Base-by-base conservation (phyloP, 2,888 invertebrate genomes). In the Drosophila phalerata region DNA sequence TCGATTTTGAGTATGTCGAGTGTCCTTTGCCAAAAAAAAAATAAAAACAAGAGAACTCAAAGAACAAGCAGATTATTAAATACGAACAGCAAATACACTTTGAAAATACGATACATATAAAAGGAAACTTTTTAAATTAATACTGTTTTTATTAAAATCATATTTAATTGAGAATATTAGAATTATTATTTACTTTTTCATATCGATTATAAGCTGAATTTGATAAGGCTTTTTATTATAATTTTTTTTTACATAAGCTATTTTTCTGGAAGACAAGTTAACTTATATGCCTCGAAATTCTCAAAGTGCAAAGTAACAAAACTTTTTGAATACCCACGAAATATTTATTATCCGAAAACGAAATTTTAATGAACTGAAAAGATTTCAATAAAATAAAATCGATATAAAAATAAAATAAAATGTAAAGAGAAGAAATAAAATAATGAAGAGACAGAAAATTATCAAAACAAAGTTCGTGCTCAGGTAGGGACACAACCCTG, bases 341-440 rank as follows among this genome's bases (percentile, higher is more conserved):
- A 89, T 91, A 91, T 91, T 91, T 91, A 91, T 91, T 90, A 89
- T 90, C 85, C 88, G 78, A 88, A 89, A 89, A 81, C 81, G 82
- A 90, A 90, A 91, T 91, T 91, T 91, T 91, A 91, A 91, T 91
- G 91, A 91, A 91, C 90, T 78, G 64, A 68, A 73, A 77, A 79
- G 70, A 69, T 73, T 77, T 56, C 72, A 78, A 83, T 72, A 69
- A 76, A 81, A 84, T 71, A 62, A 88, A 89, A 85, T 79, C 73
- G 72, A 74, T 78, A 84, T 73, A 69, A 73, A 79, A 79, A 71
- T 57, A 40, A 60, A 60, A 56, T 71, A 73, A 80, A 75, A 74
- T 73, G 69, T 62, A 61, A 69, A 38, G 28, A 62, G 48, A 55
- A 57, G 61, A 69, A 69, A 81, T 79, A 76, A 86, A 83, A 72